Evolutionary conservation across 2,113 vertebrate species (phyloP).

Genomic region (Damaliscus lunatus): DNA sequence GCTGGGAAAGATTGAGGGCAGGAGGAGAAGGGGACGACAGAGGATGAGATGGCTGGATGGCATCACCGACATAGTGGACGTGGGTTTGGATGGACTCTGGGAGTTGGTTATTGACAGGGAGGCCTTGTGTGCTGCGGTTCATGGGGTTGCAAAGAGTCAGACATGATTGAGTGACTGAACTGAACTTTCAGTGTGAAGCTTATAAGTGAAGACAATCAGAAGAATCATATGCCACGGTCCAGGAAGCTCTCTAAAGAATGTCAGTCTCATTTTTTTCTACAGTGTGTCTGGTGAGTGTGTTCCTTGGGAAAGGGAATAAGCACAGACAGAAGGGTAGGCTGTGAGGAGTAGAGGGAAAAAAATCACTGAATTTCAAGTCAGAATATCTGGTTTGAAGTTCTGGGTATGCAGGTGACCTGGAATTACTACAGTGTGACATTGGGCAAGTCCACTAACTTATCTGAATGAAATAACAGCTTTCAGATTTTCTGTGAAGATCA

Average conservation of each 20-base stretch:
- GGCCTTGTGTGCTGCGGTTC: too few relatives aligned
- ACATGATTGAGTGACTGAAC: too few relatives aligned
- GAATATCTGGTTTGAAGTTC: not conserved
- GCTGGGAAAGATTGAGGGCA: too few relatives aligned
- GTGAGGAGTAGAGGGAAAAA: not conserved
- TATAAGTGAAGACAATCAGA: constrained; percentile 21
- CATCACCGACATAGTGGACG: too few relatives aligned
- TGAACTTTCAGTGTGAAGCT: not conserved
- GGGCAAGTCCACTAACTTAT: not conserved
- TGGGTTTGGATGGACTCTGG: too few relatives aligned
- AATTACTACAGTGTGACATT: not conserved
- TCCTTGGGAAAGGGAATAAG: not conserved
- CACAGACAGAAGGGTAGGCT: not conserved
- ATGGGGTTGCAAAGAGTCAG: too few relatives aligned
- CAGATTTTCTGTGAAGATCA: not conserved
- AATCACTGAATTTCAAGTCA: not conserved
- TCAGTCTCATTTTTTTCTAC: not conserved
- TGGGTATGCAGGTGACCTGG: not conserved
- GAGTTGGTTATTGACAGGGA: too few relatives aligned
- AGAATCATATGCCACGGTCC: not conserved
- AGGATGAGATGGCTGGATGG: too few relatives aligned
- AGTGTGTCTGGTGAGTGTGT: not conserved
- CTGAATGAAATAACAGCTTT: not conserved
- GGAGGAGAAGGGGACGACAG: too few relatives aligned
- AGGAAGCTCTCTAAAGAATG: not conserved